These are phyloP conservation scores for Oligia latruncula DNA, from an alignment of 2,888 invertebrate species.

Conservation along the genomic window DNA sequence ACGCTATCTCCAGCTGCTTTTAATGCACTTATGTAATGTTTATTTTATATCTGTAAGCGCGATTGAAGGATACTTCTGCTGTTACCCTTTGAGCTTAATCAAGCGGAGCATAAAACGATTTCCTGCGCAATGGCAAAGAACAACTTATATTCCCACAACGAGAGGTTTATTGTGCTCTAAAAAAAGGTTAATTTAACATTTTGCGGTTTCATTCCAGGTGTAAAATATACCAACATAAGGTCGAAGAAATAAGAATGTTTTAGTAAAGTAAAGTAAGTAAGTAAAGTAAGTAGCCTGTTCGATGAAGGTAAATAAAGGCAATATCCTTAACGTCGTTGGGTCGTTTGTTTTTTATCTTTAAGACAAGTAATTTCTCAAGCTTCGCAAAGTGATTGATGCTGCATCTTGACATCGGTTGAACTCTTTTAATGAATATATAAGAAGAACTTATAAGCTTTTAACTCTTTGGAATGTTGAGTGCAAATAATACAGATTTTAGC, in stretches of 20 bases:
- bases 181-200: conserved; percentile 76
- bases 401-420: conserved; percentile 55
- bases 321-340: conserved; percentile 21
- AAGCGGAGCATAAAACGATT: conserved; percentile 85
- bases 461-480: conserved; percentile 7
- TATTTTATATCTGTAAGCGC: conserved; percentile 40
- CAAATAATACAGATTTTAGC: not conserved
- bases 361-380: conserved; percentile 48
- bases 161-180: conserved; percentile 65
- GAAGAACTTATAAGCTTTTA: conserved; percentile 19
- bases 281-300: conserved; percentile 29
- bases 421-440: conserved; percentile 37
- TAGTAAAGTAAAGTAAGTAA: conserved; percentile 26
- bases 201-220: conserved; percentile 74
- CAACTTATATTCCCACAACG: conserved; percentile 73
- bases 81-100: conserved; percentile 62
- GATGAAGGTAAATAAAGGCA: conserved; percentile 47
- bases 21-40: conserved; percentile 27
- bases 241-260: conserved; percentile 46
- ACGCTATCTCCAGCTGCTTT: conserved; percentile 5
- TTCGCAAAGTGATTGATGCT: conserved; percentile 55
- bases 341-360: conserved; percentile 42
- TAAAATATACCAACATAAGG: conserved; percentile 60
- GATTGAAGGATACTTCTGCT: conserved; percentile 43
- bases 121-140: conserved; percentile 76